Evolutionary conservation across 2,113 vertebrate genomes (phyloP), one percentile per base, ranked within the genome.

Genomic region (Sorex araneus): DNA sequence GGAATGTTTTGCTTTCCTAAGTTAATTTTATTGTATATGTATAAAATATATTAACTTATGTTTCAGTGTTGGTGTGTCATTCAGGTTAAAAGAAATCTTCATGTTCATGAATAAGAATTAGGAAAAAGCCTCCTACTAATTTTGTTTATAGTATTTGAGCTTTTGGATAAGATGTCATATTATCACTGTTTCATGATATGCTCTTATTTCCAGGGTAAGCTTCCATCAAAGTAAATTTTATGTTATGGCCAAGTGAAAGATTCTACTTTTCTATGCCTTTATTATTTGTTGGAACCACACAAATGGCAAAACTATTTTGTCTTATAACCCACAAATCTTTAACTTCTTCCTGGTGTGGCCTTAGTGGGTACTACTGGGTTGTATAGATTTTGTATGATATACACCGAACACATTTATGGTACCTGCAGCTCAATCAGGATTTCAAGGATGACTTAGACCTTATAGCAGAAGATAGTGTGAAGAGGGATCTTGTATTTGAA

Each of bases 91-190:
- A 84, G 34, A 89, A 47, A 4, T 79, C 67, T 12, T 84, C 25
- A 67, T 45, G 23, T 69, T 88, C 7, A 70, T 76, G 70, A 95
- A 66, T 43, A 90, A 81, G 84, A 18, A 77, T 30, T 84, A 34
- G 47, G 67, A 80, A 87, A 94, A 83, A 32, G 67, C 28, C 43
- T n/a, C 63, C 86, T 78, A 93, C 69, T 81, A 28, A 21, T 87
- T 71, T 11, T 32, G 28, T 75, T 83, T 85, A 3, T 84, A 89
- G 25, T 4, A 45, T 78, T 89, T 67, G 70, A 79, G 60, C 75
- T 25, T 43, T 75, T 83, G 57, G 8, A 60, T 60, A 4, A 60
- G 18, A 21, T 19, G 57, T 60, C 19, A 60, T 30, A 11, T 28
- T 28, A 54, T 92, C 64, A 67, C 16, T 81, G 4, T 70, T 19